phyloP scores from a whole-genome alignment of 2,113 vertebrate genomes.

The Pseudorectes ferrugineus region DNA sequence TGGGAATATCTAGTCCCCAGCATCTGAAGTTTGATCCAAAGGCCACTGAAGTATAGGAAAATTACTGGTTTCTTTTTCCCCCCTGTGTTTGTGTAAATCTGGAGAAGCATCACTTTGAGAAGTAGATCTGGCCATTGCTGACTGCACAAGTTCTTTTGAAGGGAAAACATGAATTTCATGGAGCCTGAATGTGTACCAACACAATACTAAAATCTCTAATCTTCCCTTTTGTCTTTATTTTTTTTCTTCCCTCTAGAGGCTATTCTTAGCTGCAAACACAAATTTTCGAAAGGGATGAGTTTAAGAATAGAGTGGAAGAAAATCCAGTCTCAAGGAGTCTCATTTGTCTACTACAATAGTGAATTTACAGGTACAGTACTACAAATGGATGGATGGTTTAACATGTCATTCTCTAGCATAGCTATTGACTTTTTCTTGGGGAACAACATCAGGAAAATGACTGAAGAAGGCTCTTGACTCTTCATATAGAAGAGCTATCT shows the following conservation, averaged over 20 bases:
- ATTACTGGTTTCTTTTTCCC: not conserved
- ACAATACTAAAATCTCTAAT: not conserved
- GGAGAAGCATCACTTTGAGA: not conserved
- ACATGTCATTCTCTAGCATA: not conserved
- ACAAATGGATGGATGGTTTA: not conserved
- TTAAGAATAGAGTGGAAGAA: slow-evolving; percentile 96
- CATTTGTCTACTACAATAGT: slow-evolving; percentile 84
- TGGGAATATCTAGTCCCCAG: not conserved
- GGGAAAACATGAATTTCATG: not conserved
- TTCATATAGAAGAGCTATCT: not conserved
- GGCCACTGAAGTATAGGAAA: not conserved
- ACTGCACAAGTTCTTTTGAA: not conserved
- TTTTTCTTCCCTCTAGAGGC: slow-evolving; percentile 67
- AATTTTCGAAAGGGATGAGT: slow-evolving; percentile 69
- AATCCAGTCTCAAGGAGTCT: slow-evolving; percentile 74
- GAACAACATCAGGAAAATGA: not conserved
- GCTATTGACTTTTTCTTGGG: not conserved
- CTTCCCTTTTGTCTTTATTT: not conserved
- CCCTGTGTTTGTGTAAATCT: not conserved
- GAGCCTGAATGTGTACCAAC: not conserved
- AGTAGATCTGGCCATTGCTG: not conserved
- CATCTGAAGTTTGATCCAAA: not conserved
- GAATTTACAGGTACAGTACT: slow-evolving; percentile 81
- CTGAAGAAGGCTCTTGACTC: not conserved
- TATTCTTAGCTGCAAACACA: slow-evolving; percentile 83